phyloP scores from a whole-genome alignment of 64 coral and sea anemone species.

The Pocillopora verrucosa region DNA sequence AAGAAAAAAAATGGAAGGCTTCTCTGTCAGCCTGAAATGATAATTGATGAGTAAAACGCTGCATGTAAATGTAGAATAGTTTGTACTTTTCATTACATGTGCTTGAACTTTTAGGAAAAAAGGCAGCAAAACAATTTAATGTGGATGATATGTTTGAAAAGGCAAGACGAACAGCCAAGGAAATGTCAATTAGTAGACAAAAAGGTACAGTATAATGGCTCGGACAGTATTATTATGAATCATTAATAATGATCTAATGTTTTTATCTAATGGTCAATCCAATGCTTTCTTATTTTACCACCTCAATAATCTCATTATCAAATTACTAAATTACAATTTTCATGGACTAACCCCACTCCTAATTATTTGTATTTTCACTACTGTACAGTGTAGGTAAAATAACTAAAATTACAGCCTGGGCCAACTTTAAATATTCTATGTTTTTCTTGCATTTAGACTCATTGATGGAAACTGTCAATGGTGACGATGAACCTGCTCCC shows the following conservation, averaged over 20 bases:
- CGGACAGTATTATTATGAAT: background rate
- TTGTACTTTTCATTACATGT: background rate
- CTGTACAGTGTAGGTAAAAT: background rate
- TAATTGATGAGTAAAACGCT: background rate
- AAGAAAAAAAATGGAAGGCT: too few relatives aligned
- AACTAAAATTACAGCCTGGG: background rate
- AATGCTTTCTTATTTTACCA: too few relatives aligned
- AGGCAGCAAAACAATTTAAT: constrained; percentile 83
- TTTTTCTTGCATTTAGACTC: constrained; percentile 31
- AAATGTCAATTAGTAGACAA: constrained; percentile 37
- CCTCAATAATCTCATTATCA: too few relatives aligned
- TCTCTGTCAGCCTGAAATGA: background rate
- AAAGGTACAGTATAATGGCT: constrained; percentile 32
- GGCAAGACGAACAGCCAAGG: constrained; percentile 69
- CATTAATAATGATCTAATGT: background rate
- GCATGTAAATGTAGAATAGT: background rate
- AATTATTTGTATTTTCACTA: too few relatives aligned
- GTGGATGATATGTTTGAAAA: constrained; percentile 94
- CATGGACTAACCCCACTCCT: too few relatives aligned
- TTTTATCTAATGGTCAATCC: too few relatives aligned
- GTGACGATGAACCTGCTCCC: constrained; percentile 72
- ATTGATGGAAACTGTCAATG: background rate
- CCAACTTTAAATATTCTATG: background rate
- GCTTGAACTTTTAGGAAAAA: constrained; percentile 44
- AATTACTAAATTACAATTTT: too few relatives aligned